Conservation (phyloP, 1,140 invertebrate genomes). For the Cydia amplana region DNA sequence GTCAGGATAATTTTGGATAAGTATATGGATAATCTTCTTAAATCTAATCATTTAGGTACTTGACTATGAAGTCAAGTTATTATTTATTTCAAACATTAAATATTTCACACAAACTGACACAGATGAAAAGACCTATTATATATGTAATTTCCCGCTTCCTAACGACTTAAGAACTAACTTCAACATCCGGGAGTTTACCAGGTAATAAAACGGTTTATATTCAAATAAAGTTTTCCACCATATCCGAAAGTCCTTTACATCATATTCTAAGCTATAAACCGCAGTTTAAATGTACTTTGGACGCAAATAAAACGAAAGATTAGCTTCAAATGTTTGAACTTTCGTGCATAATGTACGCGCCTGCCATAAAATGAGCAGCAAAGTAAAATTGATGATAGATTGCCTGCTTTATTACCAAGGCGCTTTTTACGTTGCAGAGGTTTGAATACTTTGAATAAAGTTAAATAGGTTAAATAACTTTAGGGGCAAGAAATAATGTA, state of each 20-base stretch:
- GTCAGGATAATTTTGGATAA: too few relatives aligned
- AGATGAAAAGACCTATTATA: too few relatives aligned
- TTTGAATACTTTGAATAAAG: too few relatives aligned
- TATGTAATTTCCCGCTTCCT: not conserved
- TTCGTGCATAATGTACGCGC: slow-evolving; percentile 4
- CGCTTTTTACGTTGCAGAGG: not conserved
- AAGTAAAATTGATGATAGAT: not conserved
- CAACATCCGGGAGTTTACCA: not conserved
- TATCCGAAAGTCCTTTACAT: not conserved
- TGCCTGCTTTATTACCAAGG: not conserved
- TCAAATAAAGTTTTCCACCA: not conserved
- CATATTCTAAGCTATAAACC: slow-evolving; percentile 4
- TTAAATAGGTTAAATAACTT: too few relatives aligned
- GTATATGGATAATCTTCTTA: too few relatives aligned
- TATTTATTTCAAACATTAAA: too few relatives aligned
- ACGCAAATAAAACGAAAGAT: slow-evolving; percentile 9
- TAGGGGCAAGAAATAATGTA: too few relatives aligned
- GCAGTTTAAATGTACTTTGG: slow-evolving; percentile 3
- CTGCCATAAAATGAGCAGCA: slow-evolving; percentile 2
- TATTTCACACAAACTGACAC: too few relatives aligned
- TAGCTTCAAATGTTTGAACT: slow-evolving; percentile 3
- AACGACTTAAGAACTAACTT: not conserved
- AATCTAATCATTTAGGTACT: too few relatives aligned
- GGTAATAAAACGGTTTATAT: slow-evolving; percentile 9
- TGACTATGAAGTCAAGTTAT: too few relatives aligned